Base-by-base conservation (phyloP, 2,888 invertebrate species). In the Diaperis boleti region DNA sequence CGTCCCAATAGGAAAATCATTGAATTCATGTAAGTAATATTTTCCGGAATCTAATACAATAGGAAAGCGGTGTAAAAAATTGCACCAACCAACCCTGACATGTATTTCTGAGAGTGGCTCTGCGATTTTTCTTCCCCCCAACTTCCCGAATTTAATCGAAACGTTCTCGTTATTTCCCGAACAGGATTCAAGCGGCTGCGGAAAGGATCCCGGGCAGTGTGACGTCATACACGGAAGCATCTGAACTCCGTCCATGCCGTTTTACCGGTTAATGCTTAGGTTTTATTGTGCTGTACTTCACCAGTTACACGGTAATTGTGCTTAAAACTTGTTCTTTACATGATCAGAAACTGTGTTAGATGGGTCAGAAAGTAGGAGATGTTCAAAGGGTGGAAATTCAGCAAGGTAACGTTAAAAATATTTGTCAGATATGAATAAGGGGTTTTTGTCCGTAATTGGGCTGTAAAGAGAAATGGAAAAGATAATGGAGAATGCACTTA, bases 181-280 rank as follows among this genome's bases (percentile, higher is more conserved):
- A 70, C 72, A 69, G 73, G 74, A 71, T 69, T 75, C 74, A 71
- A 69, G 74, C 64, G 72, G 70, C 77, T 76, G 77, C 78, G 78
- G 76, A 74, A 75, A 74, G 77, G 77, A 76, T 77, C 79, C 78
- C 78, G 76, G 79, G 79, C 76, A 76, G 78, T 77, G 76, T 81
- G 81, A 81, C 81, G 81, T 81, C 80, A 81, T 73, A 75, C 75
- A 74, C 78, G 79, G 79, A 78, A 79, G 77, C 75, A 71, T 76
- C 72, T 69, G 72, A 63, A 70, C 69, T 75, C 75, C 78, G 76
- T 78, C 76, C 76, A 76, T 74, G 74, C 77, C 73, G 72, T 69
- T 72, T 69, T 62, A 68, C 72, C 70, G 69, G 67, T 62, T 54
- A 42, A 33, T 54, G 14, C 18, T 60, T 17, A 47, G 33, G 42